Base-by-base conservation (phyloP, 2,113 vertebrate genomes). In the Todiramphus saurophagus region DNA sequence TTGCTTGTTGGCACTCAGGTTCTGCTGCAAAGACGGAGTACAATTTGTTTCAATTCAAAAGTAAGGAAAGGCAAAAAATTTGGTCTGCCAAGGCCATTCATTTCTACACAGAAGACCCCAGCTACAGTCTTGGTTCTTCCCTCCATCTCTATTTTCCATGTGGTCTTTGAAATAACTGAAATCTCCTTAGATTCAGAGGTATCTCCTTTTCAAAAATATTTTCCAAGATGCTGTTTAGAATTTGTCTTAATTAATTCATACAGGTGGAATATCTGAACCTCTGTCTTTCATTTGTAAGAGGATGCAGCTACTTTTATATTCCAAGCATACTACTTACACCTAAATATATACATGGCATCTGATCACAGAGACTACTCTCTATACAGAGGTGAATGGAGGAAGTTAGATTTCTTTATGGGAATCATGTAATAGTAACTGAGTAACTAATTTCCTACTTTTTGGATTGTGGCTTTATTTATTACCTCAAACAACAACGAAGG, bases 321-420 rank as follows among this genome's bases (percentile, higher is more conserved):
- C 10, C 17, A 37, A 60, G 5, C 8, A n/a, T 25, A 8, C 6
- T 41, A 19, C 31, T 70, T 53, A 31, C 6, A 43, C 6, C 4
- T 41, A 18, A n/a, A 77, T 51, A 24, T 10, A 5, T 7, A 16
- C 7, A 46, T 4, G 19, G 7, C 20, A 12, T 80, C 55, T 66
- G 4, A 8, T 68, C 19, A 39, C 10, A 30, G 9, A 80, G 16
- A 35, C 24, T 53, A 16, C 7, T 53, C 13, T 72, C 11, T 41
- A 5, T 31, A 27, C 3, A 63, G 24, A 58, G 3, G 5, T 0
- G 4, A 90, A 62, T 0, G 1, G 10, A 74, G 10, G 4, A 58
- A 59, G 9, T 14, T 75, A 18, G 27, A 35, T 19, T 43, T 72
- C 8, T 70, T 51, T 62, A 39, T 64, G 18, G 63, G 10, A 37